phyloP scores from a whole-genome alignment of 2,888 invertebrate species.

The Sinelater perroti region DNA sequence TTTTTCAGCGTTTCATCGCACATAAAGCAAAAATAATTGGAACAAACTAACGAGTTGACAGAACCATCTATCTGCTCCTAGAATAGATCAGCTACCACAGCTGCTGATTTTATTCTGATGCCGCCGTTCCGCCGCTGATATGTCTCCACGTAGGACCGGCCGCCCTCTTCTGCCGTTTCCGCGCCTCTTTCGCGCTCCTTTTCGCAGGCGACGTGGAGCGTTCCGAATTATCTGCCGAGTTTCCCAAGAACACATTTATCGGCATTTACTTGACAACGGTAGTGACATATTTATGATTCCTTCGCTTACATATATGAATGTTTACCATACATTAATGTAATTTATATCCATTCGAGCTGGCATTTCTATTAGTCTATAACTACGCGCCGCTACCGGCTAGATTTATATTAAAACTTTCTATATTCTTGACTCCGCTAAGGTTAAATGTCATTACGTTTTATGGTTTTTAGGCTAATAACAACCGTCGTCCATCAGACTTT shows the following conservation, averaged over 20 bases:
- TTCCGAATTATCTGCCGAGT: constrained; percentile 45
- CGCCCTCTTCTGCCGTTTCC: constrained; percentile 4
- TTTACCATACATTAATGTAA: constrained; percentile 63
- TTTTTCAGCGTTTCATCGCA: constrained; percentile 55
- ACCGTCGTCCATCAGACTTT: constrained; percentile 30
- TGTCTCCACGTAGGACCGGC: constrained; percentile 29
- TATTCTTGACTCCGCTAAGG: constrained; percentile 54
- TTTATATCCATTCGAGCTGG: constrained; percentile 61
- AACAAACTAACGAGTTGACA: constrained; percentile 56
- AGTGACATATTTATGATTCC: constrained; percentile 63
- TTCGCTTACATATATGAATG: constrained; percentile 61
- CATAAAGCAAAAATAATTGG: constrained; percentile 59
- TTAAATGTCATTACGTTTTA: constrained; percentile 52
- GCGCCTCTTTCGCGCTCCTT: constrained; percentile 14
- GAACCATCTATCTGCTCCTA: constrained; percentile 55
- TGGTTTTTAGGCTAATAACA: constrained; percentile 33
- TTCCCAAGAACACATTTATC: constrained; percentile 62
- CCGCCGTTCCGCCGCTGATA: constrained; percentile 26
- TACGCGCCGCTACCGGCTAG: constrained; percentile 56
- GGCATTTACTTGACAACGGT: constrained; percentile 62
- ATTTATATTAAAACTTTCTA: constrained; percentile 56
- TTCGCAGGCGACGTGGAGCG: constrained; percentile 24
- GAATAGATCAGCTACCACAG: constrained; percentile 56
- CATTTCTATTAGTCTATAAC: constrained; percentile 62
- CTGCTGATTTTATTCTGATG: constrained; percentile 50